Base-by-base conservation (phyloP, 2,797 vertebrate genomes). In the Mormyrus proboscirostris region DNA sequence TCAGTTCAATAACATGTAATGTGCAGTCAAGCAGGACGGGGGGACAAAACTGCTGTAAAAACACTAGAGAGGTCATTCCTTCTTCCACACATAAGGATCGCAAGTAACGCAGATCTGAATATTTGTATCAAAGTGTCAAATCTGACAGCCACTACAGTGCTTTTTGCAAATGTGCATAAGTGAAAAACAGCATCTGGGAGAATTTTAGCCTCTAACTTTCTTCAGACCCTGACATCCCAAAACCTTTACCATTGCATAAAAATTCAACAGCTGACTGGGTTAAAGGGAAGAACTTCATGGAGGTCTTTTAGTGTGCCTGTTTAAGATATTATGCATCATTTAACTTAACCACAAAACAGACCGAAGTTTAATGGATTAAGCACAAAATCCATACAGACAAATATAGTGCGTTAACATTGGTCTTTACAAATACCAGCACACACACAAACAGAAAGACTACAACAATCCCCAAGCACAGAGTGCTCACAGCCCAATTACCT, bases 1-100 rank as follows among this genome's bases (percentile, higher is more conserved):
- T 89, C 92, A 92, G 16, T 86, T 89, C 47, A 73, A 49, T n/a
- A 51, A 19, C 53, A 62, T 22, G 57, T 44, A 88, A 88, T 69
- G 57, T n/a, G 38, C 8, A 38, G 14, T 16, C 1, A 49, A 62
- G 38, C 10, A 69, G 29, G 6, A 50, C 3, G 16, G 12, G 50
- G 38, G 79, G 44, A 25, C 12, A 49, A 22, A 83, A 50, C 12
- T 6, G 7, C 38, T 33, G 22, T 19, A 59, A 38, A 49, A 22
- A 33, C 50, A 59, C 14, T 86, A 16, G 25, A 86, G 29, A 82
- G 76, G 76, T 25, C n/a, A 85, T 38, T 87, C 55, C 8, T 87
- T 16, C 29, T 85, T 51, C 44, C 25, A 50, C 47, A 85, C n/a
- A 16, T 22, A 57, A 2, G 55, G 51, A 87, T 51, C 22, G 14